Evolutionary conservation across 2,113 vertebrate species (phyloP), one percentile per base, ranked within the genome.

Genomic region (Prolemur simus): DNA sequence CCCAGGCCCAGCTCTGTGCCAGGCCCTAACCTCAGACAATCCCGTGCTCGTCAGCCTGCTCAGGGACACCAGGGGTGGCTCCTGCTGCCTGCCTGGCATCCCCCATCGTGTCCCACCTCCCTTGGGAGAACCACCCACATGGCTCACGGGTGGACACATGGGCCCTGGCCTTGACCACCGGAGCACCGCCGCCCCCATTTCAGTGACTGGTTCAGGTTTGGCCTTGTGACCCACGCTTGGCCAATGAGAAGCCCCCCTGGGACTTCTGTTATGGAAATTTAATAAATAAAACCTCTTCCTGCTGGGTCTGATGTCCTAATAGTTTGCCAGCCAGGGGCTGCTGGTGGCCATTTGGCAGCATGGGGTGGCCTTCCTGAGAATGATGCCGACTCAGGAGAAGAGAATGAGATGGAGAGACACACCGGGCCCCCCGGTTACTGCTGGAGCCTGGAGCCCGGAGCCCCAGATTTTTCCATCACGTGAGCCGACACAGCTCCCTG

Each of bases 21-120:
- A 9, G 49, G 56, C 64, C 83, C 25, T 77, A 11, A 14, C 20
- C 29, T 80, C 21, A 5, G 37, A 64, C 23, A 34, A 4, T 25
- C 68, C 84, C 5, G 5, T 12, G 8, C 3, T 0, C 25, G 0
- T 18, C 39, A 9, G 32, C 52, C 49, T 1, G 1, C 1, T 2
- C 20, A 25, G 74, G 58, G 42, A 13, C 1, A 0, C 34, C 14
- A 4, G 45, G 21, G 6, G 1, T 18, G 25, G 20, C 32, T n/a
- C 25, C 20, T 21, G 14, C 25, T 21, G 21, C 68, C 47, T 8
- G 18, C 17, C 87, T 11, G 2, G 42, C 37, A 11, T 34, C 60
- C 42, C 54, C 45, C 66, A 11, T 6, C 5, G 10, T 8, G 1
- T 47, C 84, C 58, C 32, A 0, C 23, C 87, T 68, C 56, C 71